phyloP scores from a whole-genome alignment of 1,140 invertebrate genomes.

The Neuroterus valhalla region DNA sequence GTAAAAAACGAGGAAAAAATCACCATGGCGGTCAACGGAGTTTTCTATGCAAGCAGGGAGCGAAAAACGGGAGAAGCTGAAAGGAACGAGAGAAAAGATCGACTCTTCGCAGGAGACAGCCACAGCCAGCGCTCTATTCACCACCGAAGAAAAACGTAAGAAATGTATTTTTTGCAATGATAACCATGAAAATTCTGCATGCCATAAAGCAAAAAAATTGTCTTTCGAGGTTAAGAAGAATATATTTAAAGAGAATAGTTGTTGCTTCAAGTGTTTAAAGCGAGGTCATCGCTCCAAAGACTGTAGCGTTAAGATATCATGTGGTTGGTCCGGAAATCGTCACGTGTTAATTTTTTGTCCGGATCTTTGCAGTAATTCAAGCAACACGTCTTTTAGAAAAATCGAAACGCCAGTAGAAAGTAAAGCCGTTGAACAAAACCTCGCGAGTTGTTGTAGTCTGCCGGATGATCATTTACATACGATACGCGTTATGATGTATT shows the following conservation, averaged over 20 bases:
- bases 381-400: background rate
- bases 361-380: background rate
- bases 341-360: background rate
- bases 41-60: constrained; percentile 8
- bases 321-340: background rate
- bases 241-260: constrained; percentile 28
- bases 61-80: background rate
- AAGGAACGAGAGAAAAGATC: background rate
- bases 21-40: constrained; percentile 22
- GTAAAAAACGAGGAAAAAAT: background rate
- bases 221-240: background rate
- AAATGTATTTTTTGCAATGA: background rate
- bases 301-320: background rate
- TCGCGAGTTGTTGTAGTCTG: background rate
- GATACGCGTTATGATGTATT: constrained; percentile 35
- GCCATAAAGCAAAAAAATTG: background rate
- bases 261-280: constrained; percentile 36
- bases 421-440: background rate
- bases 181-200: background rate
- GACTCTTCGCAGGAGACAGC: background rate
- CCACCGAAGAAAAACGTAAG: background rate
- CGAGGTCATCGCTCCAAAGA: constrained; percentile 4
- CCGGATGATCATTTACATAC: background rate
- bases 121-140: background rate
- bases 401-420: background rate